These are phyloP conservation scores for Microcaecilia unicolor DNA, from an alignment of 2,797 vertebrate species.

Conservation along the genomic window DNA sequence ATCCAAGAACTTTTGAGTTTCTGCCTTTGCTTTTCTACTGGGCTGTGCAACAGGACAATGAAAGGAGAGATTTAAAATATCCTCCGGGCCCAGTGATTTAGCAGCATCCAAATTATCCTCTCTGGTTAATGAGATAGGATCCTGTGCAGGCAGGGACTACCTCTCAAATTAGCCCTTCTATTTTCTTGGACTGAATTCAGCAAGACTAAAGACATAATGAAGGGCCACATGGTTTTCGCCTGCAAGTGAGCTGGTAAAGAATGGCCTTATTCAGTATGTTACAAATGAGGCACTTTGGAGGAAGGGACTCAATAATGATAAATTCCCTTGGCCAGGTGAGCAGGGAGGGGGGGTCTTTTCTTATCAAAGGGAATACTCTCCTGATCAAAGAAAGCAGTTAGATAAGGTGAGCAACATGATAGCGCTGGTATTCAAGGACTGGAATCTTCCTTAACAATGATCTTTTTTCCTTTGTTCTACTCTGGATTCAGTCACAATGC, in stretches of 20 bases:
- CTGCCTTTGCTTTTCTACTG: no score
- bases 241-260: conserved; percentile 27
- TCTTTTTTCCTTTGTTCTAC: conserved; percentile 1
- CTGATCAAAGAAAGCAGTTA: conserved; percentile 34
- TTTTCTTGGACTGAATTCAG: no score
- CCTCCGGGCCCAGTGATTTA: conserved; percentile 18
- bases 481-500: no score
- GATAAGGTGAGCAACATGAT: conserved; percentile 33
- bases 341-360: conserved; percentile 14
- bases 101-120: conserved; percentile 46
- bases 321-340: background rate
- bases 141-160: conserved; percentile 40
- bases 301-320: background rate
- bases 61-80: no score
- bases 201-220: conserved; percentile 6
- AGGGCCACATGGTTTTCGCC: conserved; percentile 29
- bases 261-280: conserved; percentile 20
- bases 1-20: no score
- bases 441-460: conserved; percentile 8
- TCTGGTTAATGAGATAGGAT: conserved; percentile 30
- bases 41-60: no score
- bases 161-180: conserved; percentile 31
- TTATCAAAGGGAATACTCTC: conserved; percentile 23
- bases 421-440: conserved; percentile 24
- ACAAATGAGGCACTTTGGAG: conserved; percentile 3